Evolutionary conservation across 1,140 invertebrate species (phyloP).

Genomic region (Vanessa atalanta): DNA sequence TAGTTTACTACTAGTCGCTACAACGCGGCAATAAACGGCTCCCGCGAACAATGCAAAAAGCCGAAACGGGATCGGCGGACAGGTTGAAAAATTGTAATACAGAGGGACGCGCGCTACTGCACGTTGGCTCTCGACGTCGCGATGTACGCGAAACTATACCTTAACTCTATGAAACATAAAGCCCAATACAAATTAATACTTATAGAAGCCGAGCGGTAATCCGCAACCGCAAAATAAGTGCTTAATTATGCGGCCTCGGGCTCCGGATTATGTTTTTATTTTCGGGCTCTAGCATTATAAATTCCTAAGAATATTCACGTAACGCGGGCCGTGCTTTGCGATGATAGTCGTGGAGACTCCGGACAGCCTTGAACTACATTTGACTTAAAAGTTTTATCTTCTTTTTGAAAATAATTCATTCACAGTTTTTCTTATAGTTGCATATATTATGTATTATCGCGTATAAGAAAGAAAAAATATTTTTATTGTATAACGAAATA

Average conservation of each 20-base stretch:
- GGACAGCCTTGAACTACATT: not conserved
- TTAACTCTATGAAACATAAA: not conserved
- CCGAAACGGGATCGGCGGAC: constrained; percentile 37
- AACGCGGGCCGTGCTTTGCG: not conserved
- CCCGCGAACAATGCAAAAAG: constrained; percentile 42
- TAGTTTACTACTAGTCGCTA: constrained; percentile 7
- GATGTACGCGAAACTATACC: not conserved
- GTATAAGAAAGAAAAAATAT: too few relatives aligned
- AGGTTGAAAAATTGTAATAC: constrained; percentile 48
- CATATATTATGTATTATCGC: too few relatives aligned
- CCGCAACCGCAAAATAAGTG: constrained; percentile 53
- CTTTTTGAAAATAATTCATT: not conserved
- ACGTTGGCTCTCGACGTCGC: too few relatives aligned
- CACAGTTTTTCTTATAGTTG: too few relatives aligned
- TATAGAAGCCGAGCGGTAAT: constrained; percentile 36
- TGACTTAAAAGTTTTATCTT: not conserved
- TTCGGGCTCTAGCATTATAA: constrained; percentile 52
- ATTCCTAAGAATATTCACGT: constrained; percentile 54
- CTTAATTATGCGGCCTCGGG: constrained; percentile 57
- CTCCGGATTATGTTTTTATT: constrained; percentile 60
- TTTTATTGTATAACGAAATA: too few relatives aligned
- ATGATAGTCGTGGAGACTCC: constrained; percentile 1
- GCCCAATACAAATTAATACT: not conserved
- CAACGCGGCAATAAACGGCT: constrained; percentile 37
- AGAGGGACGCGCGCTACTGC: constrained; percentile 11